Conservation (phyloP, 2,797 vertebrate species). For the Champsocephalus gunnari region DNA sequence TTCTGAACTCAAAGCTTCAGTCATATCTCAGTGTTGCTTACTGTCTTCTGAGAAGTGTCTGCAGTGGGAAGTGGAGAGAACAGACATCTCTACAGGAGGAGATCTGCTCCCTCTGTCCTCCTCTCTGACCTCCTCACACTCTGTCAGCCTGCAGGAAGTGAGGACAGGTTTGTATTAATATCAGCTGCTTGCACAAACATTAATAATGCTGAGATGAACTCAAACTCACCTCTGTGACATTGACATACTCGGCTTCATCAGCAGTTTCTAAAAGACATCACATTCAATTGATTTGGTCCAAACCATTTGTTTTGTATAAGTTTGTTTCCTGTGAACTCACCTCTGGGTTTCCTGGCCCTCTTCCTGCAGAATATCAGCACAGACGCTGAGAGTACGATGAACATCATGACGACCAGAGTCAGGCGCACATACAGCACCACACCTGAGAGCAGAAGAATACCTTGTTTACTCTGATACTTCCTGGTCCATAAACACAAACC, state of each 20-base stretch:
- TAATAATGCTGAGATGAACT: not conserved
- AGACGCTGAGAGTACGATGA: not conserved
- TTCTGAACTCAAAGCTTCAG: too few species aligned
- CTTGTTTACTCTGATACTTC: not conserved
- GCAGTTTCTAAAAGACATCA: slow-evolving; percentile 26
- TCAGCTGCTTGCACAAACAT: not conserved
- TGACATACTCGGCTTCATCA: accelerated
- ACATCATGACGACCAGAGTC: not conserved
- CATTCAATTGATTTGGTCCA: not conserved
- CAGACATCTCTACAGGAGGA: slow-evolving; percentile 1
- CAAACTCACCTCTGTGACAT: slow-evolving; percentile 7
- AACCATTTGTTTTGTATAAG: too few species aligned
- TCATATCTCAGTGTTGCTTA: too few species aligned
- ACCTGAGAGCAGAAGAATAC: not conserved
- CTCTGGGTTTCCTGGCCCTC: not conserved
- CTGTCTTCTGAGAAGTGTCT: too few species aligned
- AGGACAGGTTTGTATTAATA: not conserved
- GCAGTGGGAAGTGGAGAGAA: not conserved
- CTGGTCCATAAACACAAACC: too few species aligned
- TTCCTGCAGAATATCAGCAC: slow-evolving; percentile 24
- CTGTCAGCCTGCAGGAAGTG: not conserved
- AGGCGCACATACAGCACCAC: not conserved
- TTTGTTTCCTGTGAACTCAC: too few species aligned
- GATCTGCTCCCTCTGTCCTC: not conserved
- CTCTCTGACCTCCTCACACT: slow-evolving; percentile 7